Evolutionary conservation across 2,888 invertebrate species (phyloP), one percentile per base, ranked within the genome.

Genomic region (Leptopilina syphax): DNA sequence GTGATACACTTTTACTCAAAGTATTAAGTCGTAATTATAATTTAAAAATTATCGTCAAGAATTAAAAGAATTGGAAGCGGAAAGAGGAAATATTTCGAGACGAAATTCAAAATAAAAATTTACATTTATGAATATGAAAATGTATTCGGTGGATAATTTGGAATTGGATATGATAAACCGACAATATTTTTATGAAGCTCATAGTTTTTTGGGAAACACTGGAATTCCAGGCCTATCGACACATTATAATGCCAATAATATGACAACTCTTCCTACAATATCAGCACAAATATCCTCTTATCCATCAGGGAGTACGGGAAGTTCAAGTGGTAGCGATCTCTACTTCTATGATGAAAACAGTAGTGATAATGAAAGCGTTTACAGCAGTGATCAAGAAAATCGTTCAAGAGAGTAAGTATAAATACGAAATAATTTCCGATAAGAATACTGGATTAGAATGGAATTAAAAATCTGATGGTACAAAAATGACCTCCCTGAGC

Each of bases 321-420:
- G 95, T 24, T 93, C 93, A 76, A 94, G 94, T 84, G 94, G 94
- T 79, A 94, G 94, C 84, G 96, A 96, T 89, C 93, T 96, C 88
- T 95, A 95, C 88, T 93, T 96, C n/a, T 95, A 95, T 84, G 95
- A 95, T 80, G 94, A 93, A 81, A 93, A 94, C 83, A 94, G 95
- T 87, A 94, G 94, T 84, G 95, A 95, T 90, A 94, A 94, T 63
- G 95, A 95, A 86, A 96, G 96, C 79, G 95, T 93, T n/a, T 96
- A 96, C 90, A 95, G 95, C 82, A 97, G 97, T 90, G 97, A 97
- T 88, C 96, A 96, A 91, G 97, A 97, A 90, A 96, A 96, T 90
- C 95, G 94, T 84, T 94, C 95, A 0, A 95, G 95, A 93, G 94
- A 95, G 96, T 96, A 92, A 70, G 6, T 13, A 34, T 12, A 65